phyloP scores from a whole-genome alignment of 2,888 invertebrate species.

The Mamestra brassicae region DNA sequence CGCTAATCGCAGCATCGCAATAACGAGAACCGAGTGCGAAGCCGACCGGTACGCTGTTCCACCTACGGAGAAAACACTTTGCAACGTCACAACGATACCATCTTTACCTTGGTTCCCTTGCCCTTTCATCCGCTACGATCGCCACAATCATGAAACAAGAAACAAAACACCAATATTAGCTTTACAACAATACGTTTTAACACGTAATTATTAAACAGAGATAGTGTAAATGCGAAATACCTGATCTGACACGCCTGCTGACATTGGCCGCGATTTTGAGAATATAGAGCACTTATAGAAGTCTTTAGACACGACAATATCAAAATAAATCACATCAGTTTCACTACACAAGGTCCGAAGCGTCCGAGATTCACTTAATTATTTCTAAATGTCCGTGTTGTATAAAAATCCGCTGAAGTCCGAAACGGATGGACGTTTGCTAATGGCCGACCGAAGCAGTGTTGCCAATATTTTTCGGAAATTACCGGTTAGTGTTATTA shows the following conservation, averaged over 20 bases:
- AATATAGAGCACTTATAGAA: constrained; percentile 88
- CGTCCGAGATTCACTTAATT: constrained; percentile 82
- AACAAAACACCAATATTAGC: constrained; percentile 78
- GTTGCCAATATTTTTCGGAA: constrained; percentile 73
- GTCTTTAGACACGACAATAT: constrained; percentile 86
- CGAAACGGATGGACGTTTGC: constrained; percentile 85
- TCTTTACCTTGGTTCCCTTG: constrained; percentile 95
- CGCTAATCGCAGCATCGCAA: constrained; percentile 75
- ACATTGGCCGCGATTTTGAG: constrained; percentile 94
- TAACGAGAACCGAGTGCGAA: constrained; percentile 78
- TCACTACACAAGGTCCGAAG: constrained; percentile 87
- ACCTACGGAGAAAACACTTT: constrained; percentile 85
- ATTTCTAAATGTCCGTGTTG: constrained; percentile 82
- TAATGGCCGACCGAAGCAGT: constrained; percentile 84
- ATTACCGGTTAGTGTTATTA: constrained; percentile 54
- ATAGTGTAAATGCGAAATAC: constrained; percentile 90
- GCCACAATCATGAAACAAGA: constrained; percentile 91
- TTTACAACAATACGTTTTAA: constrained; percentile 63
- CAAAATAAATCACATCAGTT: constrained; percentile 88
- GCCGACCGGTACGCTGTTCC: constrained; percentile 84
- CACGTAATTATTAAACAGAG: constrained; percentile 74
- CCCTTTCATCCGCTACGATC: constrained; percentile 95
- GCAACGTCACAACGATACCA: constrained; percentile 87
- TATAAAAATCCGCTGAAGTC: constrained; percentile 82
- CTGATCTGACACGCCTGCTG: constrained; percentile 98